Percentiles rank a stretch among this genome's conserved stretches.
Evolutionary conservation across 2,113 vertebrate genomes (phyloP).

Genomic region (Rhinopomastus cyanomelas): DNA sequence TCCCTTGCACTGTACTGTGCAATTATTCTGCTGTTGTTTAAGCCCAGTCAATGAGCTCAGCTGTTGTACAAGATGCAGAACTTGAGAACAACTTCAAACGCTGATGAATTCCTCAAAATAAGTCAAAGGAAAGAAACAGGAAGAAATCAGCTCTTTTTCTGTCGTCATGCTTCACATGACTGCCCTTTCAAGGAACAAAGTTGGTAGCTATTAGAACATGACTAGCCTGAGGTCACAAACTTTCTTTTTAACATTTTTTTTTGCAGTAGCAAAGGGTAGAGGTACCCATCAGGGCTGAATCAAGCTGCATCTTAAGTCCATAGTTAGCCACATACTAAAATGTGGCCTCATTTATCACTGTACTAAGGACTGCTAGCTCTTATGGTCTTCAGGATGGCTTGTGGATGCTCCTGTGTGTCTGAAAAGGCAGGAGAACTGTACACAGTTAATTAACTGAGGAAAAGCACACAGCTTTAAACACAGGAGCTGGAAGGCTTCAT

Average conservation of each 20-base stretch:
- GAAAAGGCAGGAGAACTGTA: not conserved
- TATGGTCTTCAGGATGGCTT: not conserved
- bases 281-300: not conserved
- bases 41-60: not conserved
- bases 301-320: not conserved
- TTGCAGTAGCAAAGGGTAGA: not conserved
- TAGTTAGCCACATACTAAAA: not conserved
- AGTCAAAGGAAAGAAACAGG: not conserved
- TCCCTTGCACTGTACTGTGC: not conserved
- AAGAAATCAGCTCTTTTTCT: not conserved
- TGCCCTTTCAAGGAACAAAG: not conserved
- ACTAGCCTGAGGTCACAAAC: not conserved
- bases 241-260: not conserved
- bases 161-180: not conserved
- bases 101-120: not conserved
- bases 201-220: not conserved
- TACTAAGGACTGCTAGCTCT: not conserved
- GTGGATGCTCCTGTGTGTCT: not conserved
- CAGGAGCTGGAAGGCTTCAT: not conserved
- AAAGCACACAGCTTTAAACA: not conserved
- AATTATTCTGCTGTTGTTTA: constrained; percentile 16
- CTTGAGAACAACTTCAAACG: not conserved
- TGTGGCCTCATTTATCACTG: not conserved
- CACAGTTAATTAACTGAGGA: not conserved
- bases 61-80: not conserved